phyloP scores from a whole-genome alignment of 2,888 invertebrate species.

The Cyrtodaria siliqua region DNA sequence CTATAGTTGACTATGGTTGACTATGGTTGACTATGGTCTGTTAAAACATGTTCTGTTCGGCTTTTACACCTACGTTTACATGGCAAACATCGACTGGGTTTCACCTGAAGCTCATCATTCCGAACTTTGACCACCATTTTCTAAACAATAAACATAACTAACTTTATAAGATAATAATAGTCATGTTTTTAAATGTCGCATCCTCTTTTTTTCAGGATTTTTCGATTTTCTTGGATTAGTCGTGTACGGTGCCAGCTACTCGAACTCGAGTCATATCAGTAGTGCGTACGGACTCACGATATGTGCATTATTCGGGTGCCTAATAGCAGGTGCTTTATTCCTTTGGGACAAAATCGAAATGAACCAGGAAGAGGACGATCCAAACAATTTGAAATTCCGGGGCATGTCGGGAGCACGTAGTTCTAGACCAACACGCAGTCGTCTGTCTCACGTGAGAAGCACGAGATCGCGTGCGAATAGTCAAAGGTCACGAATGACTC shows the following conservation, averaged over 20 bases:
- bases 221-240: constrained; percentile 51
- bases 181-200: no score
- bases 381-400: constrained; percentile 33
- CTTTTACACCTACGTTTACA: no score
- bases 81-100: no score
- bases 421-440: constrained; percentile 39
- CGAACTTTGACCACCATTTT: no score
- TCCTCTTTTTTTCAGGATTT: constrained; percentile 47
- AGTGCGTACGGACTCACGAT: constrained; percentile 59
- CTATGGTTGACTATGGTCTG: no score
- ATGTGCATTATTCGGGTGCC: constrained; percentile 45
- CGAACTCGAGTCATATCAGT: constrained; percentile 54
- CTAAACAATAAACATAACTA: no score
- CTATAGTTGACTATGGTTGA: no score
- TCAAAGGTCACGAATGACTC: constrained; percentile 32
- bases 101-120: no score
- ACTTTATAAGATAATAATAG: no score
- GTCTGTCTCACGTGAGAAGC: constrained; percentile 26
- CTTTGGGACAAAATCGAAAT: constrained; percentile 59
- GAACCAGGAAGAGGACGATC: constrained; percentile 16
- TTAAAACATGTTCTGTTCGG: no score
- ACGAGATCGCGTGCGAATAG: constrained; percentile 34
- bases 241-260: constrained; percentile 45
- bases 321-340: constrained; percentile 46
- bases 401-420: constrained; percentile 40